Percentiles rank a stretch among this genome's conserved stretches.
These are phyloP conservation scores for Oxytorus armatus DNA, from an alignment of 2,888 invertebrate species.

Conservation along the genomic window DNA sequence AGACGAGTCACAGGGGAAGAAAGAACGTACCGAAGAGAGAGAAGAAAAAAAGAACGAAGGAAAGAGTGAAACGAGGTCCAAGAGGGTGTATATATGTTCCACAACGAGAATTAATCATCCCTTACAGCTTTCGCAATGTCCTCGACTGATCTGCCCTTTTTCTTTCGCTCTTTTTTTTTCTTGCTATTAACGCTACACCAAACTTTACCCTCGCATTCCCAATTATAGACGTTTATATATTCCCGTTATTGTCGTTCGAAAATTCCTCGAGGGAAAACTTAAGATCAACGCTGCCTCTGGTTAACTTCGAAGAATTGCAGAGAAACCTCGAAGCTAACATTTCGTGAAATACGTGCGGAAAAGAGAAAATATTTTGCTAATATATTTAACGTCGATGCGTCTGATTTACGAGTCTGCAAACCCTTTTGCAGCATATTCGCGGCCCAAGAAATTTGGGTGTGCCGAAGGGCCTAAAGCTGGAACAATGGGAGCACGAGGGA, in stretches of 20 bases:
- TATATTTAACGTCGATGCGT: slow-evolving; percentile 49
- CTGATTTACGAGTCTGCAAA: slow-evolving; percentile 79
- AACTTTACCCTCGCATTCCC: slow-evolving; percentile 78
- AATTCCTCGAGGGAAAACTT: slow-evolving; percentile 28
- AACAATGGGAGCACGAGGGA: slow-evolving; percentile 60
- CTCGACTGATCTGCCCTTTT: slow-evolving; percentile 44
- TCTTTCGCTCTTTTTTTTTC: background rate
- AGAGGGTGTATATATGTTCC: slow-evolving; percentile 74
- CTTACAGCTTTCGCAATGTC: slow-evolving; percentile 79
- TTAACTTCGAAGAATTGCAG: slow-evolving; percentile 18
- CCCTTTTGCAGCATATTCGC: slow-evolving; percentile 79
- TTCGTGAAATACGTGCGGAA: slow-evolving; percentile 9
- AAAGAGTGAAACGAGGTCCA: slow-evolving; percentile 67
- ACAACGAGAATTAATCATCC: slow-evolving; percentile 80
- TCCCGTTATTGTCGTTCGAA: slow-evolving; percentile 70
- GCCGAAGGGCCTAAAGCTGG: slow-evolving; percentile 58
- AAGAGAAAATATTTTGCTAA: background rate
- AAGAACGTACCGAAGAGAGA: slow-evolving; percentile 38
- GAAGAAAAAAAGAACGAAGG: slow-evolving; percentile 49
- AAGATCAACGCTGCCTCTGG: background rate
- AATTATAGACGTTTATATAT: slow-evolving; percentile 77
- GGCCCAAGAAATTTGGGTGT: slow-evolving; percentile 68
- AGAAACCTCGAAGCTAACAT: slow-evolving; percentile 23
- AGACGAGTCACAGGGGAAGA: slow-evolving; percentile 37
- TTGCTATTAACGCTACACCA: slow-evolving; percentile 55